Base-by-base conservation (phyloP, 2,888 invertebrate genomes). In the Nemotelus pantherinus region DNA sequence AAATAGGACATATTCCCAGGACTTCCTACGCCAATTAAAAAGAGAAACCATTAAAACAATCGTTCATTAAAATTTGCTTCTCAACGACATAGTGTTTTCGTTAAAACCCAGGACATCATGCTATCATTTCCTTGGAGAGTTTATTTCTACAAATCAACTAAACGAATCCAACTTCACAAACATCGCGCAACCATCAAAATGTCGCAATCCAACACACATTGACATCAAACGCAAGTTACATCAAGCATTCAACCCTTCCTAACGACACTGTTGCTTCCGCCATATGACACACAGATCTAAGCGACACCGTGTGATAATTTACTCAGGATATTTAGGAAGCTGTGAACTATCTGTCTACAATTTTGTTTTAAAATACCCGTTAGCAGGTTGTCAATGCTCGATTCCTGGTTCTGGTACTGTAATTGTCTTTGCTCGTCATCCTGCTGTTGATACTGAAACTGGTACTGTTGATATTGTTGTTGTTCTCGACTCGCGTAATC, bases 401-500 rank as follows among this genome's bases (percentile, higher is more conserved):
- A 10, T 63, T 63, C 63, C 63, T n/a, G 63, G 39, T 41, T 9
- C 63, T 63, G 63, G 41, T 41, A 43, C 43, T 63, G 63, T 63
- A 43, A 43, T n/a, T 63, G 25, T 53, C 6, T 6, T 41, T 63
- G 63, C 9, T 63, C 39, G 41, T 63, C 41, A 4, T 25, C 63
- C 41, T 41, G 63, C 41, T 63, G 63, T 63, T 63, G 6, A 5
- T 41, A n/a, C 9, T 10, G 25, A 10, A 5, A n/a, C 45, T 7
- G 65, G 3, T 65, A 9, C 47, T 48, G 45, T 9, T 48, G 60
- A 25, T 47, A 3, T n/a, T 48, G 67, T 39, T 67, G 48, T 25
- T 68, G 39, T 3, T 68, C 50, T 39, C 53, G 70, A 47, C 67
- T 55, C 39, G 43, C 70, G 70, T 70, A 70, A 70, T 70, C 70